A percentile compares a stretch with the other conserved stretches of the same genome.
Evolutionary conservation across 2,888 invertebrate species (phyloP).

Genomic region (Tetranychus piercei): DNA sequence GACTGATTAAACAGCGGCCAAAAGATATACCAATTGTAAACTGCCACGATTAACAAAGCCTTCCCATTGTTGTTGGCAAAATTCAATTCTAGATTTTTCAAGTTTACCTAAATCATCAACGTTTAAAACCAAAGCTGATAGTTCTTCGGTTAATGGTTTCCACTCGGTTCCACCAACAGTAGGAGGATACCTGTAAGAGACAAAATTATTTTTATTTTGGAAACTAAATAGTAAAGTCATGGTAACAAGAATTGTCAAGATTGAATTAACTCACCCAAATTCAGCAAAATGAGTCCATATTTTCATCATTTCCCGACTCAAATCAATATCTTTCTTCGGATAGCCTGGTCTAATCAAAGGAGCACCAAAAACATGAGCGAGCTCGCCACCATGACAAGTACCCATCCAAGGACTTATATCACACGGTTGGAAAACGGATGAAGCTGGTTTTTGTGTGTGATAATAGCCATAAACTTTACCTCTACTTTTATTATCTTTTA

Average conservation of each 20-base stretch:
- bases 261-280: not conserved
- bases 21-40: not conserved
- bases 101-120: not conserved
- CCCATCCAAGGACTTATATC: slow-evolving; percentile 19
- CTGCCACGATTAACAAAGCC: not conserved
- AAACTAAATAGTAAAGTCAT: no score
- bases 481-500: not conserved
- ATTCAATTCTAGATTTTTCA: not conserved
- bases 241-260: no score
- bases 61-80: not conserved
- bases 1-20: not conserved
- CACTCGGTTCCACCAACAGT: not conserved
- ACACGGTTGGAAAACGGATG: not conserved
- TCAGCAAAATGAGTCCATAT: slow-evolving; percentile 15
- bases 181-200: no score
- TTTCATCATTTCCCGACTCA: slow-evolving; percentile 16
- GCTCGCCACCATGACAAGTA: slow-evolving; percentile 20
- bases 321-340: not conserved
- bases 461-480: no score
- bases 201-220: no score
- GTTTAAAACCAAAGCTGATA: no score
- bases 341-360: slow-evolving; percentile 12
- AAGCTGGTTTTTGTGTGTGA: slow-evolving; percentile 13
- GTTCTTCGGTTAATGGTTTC: not conserved
- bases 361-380: slow-evolving; percentile 17